Evolutionary conservation across 30 jellyfish, hydroid and myxozoan species (phyloP), one percentile per base, ranked within the genome.

Genomic region (Nemopilema nomurai): DNA sequence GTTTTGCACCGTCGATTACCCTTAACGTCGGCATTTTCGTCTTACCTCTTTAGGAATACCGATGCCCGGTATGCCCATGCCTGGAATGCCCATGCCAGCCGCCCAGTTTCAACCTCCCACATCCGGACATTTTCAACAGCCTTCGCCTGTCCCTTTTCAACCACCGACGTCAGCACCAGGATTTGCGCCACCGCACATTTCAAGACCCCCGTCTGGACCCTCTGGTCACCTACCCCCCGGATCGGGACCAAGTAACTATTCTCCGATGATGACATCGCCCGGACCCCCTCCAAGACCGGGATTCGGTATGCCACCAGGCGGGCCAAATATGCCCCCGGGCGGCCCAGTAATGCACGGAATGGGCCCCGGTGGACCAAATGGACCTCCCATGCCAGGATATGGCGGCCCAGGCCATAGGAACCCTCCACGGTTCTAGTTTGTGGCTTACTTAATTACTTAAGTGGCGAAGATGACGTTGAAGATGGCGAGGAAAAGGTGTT

Each of bases 171-270:
- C 81, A 65, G 66, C 81, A 67, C 49, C 89, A 0, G 89, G 89
- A 41, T 79, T 79, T 57, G 79, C 89, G n/a, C 89, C 89, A 65
- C 89, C 89, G 6, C 89, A 79, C 24, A 79, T 79, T 20, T 79
- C 89, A 79, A 67, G 89, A 66, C 89, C 89, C 19, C 89, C 89
- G 30, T 57, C 89, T 30, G 89, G 89, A 67, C 89, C 89, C 0
- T 79, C 89, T 79, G 89, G 74, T 23, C 89, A 33, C 7, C 79
- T 57, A 1, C 65, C 86, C 13, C 28, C 86, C 31, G 83, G 83
- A 31, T 51, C 89, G 28, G 89, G 81, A 65, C 89, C 81, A 18
- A 79, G 41, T 49, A 79, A 65, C 16, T 79, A 26, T 25, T 79
- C 80, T 8, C 89, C 71, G n/a, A 65, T 80, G 50, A 51, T 76